Evolutionary conservation across 2,113 vertebrate species (phyloP), one percentile per base, ranked within the genome.

Genomic region (Poeciliopsis occidentalis): DNA sequence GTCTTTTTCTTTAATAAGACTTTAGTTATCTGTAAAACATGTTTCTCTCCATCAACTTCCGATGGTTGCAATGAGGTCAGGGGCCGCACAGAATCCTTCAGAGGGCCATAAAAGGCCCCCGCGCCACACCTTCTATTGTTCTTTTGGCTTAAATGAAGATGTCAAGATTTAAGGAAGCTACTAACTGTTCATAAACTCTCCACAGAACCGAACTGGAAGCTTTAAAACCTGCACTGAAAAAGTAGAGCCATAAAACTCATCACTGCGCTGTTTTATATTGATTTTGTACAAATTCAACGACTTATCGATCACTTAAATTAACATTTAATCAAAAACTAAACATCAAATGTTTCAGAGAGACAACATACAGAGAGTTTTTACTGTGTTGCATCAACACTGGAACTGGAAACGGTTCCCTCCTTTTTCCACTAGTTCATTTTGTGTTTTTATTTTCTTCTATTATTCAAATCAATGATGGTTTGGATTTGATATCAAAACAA

Each of bases 181-280:
- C 51, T 57, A 57, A 57, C 51, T 57, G 24, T 24, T 57, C 24
- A 57, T n/a, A 57, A 57, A 5, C 24, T n/a, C 24, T 57, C 24
- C 34, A 32, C 1, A 24, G 29, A 4, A 1, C 27, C 8, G n/a
- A 19, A 47, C 44, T 47, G 15, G 19, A 32, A 1, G 12, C 10
- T 41, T 29, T 24, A 0, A 0, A 73, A 26, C 41, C 64, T 31
- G 11, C 19, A 24, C 65, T 51, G 32, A 74, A 37, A 19, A 24
- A 29, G 17, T 64, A n/a, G 0, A 51, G 60, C 51, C 60, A 76
- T 66, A 66, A 29, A 22, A 32, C 26, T 29, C 51, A 4, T 51
- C 34, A 54, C 64, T 88, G 80, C 82, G 87, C 78, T 88, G 54
- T 31, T 74, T 75, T 41, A 27, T 64, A 3, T 32, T 22, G 12